Evolutionary conservation across 2,113 vertebrate species (phyloP).

Genomic region (Rhodinocichla rosea): DNA sequence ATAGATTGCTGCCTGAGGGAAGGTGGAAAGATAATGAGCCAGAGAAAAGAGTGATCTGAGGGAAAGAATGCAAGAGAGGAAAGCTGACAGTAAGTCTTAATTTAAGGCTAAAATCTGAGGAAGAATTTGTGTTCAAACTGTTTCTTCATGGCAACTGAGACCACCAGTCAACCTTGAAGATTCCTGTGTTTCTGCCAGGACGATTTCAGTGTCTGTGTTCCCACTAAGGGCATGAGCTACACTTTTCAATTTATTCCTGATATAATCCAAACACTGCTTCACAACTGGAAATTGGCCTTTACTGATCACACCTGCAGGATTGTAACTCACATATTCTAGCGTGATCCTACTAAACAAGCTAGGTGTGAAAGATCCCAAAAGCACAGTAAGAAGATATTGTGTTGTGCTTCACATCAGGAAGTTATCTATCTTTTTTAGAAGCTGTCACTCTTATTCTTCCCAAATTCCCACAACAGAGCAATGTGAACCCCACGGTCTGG

Average conservation of each 20-base stretch:
- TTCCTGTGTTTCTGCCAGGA: background rate
- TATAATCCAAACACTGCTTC: background rate
- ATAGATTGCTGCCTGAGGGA: background rate
- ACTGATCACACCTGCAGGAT: background rate
- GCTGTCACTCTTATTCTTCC: background rate
- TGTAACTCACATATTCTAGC: background rate
- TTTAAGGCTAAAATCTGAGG: background rate
- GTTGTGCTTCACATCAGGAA: background rate
- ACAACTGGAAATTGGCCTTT: background rate
- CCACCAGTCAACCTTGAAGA: background rate
- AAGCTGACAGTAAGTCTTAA: background rate
- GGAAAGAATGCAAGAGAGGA: background rate
- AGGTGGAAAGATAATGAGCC: background rate
- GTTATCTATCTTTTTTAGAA: background rate
- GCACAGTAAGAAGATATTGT: background rate
- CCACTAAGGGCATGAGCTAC: background rate
- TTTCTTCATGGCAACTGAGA: background rate
- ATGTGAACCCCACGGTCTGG: background rate
- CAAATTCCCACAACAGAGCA: background rate
- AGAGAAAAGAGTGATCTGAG: background rate
- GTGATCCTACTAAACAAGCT: background rate
- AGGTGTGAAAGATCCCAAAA: background rate
- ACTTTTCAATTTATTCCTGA: background rate
- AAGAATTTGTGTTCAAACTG: background rate
- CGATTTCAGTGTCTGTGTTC: background rate